Conservation (phyloP, 2,888 invertebrate species). For the Sinopyrophorus schimmeli region DNA sequence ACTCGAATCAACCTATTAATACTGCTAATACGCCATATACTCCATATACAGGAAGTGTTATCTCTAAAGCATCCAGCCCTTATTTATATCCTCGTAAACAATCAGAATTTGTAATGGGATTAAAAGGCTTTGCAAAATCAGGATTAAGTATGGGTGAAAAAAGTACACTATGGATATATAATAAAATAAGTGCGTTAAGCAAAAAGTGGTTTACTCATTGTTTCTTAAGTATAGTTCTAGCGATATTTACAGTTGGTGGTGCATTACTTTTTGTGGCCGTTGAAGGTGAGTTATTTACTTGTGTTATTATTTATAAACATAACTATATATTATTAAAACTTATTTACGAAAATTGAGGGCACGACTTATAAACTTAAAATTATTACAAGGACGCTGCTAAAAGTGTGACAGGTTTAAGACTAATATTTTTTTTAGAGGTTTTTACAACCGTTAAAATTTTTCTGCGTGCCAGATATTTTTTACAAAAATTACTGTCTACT, state of each 20-base stretch:
- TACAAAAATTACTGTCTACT: too few relatives aligned
- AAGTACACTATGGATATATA: conserved; percentile 77
- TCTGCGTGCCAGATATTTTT: too few relatives aligned
- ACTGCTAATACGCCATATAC: conserved; percentile 20
- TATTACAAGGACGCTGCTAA: conserved; percentile 9
- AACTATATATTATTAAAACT: neutral
- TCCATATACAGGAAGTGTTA: conserved; percentile 20
- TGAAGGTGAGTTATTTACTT: conserved; percentile 65
- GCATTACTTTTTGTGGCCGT: conserved; percentile 77
- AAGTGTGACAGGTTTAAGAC: too few relatives aligned
- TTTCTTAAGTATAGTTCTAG: conserved; percentile 76
- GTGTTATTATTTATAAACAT: neutral
- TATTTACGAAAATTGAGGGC: conserved; percentile 10
- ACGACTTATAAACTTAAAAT: conserved; percentile 7
- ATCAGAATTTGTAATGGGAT: conserved; percentile 77
- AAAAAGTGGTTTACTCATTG: conserved; percentile 88
- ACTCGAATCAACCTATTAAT: conserved; percentile 13
- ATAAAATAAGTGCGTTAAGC: conserved; percentile 75
- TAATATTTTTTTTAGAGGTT: too few relatives aligned
- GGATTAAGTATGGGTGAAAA: conserved; percentile 85
- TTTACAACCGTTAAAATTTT: too few relatives aligned
- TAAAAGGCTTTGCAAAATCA: conserved; percentile 76
- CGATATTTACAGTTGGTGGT: conserved; percentile 79
- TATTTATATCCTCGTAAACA: conserved; percentile 67
- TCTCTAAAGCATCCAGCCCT: conserved; percentile 33